A percentile compares a stretch with the other conserved stretches of the same genome.
These are phyloP conservation scores for Drosophila kanekoi DNA, from an alignment of 2,888 invertebrate genomes.

Conservation along the genomic window DNA sequence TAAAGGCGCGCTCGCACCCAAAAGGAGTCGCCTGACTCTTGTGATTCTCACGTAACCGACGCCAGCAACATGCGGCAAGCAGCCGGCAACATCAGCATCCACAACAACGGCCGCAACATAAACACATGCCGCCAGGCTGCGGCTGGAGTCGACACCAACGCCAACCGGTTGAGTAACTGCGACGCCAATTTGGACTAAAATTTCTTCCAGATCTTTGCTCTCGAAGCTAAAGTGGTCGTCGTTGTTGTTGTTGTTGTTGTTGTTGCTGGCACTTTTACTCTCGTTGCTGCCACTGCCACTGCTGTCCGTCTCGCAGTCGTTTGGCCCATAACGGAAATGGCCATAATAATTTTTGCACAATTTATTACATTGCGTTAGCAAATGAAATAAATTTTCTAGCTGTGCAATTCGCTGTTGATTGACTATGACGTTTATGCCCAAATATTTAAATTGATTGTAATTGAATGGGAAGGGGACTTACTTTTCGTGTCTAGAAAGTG, in stretches of 20 bases:
- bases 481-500: conserved; percentile 31
- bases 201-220: conserved; percentile 71
- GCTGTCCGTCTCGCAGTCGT: conserved; percentile 31
- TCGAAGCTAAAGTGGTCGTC: conserved; percentile 36
- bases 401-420: conserved; percentile 40
- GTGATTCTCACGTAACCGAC: conserved; percentile 73
- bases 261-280: conserved; percentile 68
- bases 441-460: conserved; percentile 57
- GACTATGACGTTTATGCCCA: conserved; percentile 54
- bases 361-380: conserved; percentile 71
- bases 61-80: conserved; percentile 54
- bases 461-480: conserved; percentile 23
- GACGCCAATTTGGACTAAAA: conserved; percentile 53
- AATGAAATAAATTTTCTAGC: conserved; percentile 62
- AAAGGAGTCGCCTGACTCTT: conserved; percentile 60
- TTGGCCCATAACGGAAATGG: conserved; percentile 69
- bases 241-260: conserved; percentile 27
- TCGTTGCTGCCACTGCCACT: conserved; percentile 52
- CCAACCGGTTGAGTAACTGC: conserved; percentile 73
- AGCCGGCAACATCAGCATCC: conserved; percentile 39
- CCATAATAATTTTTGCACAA: conserved; percentile 74
- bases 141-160: conserved; percentile 47
- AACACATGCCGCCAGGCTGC: conserved; percentile 57
- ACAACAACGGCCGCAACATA: conserved; percentile 29
- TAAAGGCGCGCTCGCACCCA: conserved; percentile 68